These are phyloP conservation scores for Leucoraja ocellata DNA, from an alignment of 2,797 vertebrate genomes.

Conservation along the genomic window DNA sequence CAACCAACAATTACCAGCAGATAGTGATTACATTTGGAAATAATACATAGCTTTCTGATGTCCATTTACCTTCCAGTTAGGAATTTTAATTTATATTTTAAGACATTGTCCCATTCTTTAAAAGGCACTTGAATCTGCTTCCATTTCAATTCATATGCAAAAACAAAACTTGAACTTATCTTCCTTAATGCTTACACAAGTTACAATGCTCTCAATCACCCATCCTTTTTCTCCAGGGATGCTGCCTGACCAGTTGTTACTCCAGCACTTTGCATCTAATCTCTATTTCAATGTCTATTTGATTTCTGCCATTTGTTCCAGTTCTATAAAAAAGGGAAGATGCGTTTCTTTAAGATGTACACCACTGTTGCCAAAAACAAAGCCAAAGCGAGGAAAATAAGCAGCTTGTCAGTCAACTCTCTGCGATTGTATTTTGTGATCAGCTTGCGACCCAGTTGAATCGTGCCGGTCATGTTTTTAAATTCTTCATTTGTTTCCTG, in stretches of 20 bases:
- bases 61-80: not conserved
- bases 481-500: slow-evolving; percentile 93
- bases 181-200: not conserved
- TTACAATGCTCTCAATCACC: not conserved
- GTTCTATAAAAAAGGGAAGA: slow-evolving; percentile 80
- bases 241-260: too few species aligned
- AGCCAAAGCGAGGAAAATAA: slow-evolving; percentile 87
- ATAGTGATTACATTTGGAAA: not conserved
- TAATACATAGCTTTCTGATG: not conserved
- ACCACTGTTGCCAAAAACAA: slow-evolving; percentile 88
- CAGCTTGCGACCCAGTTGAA: slow-evolving; percentile 86
- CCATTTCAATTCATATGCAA: not conserved
- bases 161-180: not conserved
- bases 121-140: not conserved
- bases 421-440: slow-evolving; percentile 95
- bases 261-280: not conserved
- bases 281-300: not conserved
- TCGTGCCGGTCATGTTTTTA: slow-evolving; percentile 92
- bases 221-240: too few species aligned
- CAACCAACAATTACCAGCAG: not conserved
- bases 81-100: not conserved
- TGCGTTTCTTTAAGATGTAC: slow-evolving; percentile 92
- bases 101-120: not conserved
- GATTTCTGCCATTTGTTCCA: not conserved
- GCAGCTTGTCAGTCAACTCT: slow-evolving; percentile 90